Conservation (phyloP, 2,888 invertebrate genomes). For the Anthophora plumipes region DNA sequence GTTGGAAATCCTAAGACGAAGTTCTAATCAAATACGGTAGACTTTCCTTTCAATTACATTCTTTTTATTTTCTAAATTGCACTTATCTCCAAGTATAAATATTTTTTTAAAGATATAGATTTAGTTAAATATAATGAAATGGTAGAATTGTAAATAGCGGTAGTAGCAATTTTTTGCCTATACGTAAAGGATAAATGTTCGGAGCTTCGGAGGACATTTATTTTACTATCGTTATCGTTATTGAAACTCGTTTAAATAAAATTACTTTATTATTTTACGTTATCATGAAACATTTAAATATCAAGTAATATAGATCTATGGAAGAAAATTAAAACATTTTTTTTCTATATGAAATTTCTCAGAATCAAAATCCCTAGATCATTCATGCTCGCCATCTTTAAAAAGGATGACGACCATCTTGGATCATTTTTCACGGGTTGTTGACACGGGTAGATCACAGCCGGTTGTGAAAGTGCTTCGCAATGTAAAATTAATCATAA, state of each 20-base stretch:
- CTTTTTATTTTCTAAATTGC: background rate
- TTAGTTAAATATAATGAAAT: background rate
- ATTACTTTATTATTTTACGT: background rate
- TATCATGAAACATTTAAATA: constrained; percentile 11
- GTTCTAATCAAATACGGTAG: background rate
- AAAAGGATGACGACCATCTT: constrained; percentile 75
- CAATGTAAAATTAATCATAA: constrained; percentile 71
- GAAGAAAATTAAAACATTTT: background rate
- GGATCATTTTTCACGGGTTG: constrained; percentile 81
- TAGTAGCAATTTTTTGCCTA: background rate
- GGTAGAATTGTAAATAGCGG: background rate
- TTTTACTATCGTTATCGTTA: background rate
- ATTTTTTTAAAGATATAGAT: background rate
- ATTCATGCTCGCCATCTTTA: constrained; percentile 68
- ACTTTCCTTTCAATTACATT: background rate
- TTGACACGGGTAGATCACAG: constrained; percentile 81
- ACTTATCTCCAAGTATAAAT: background rate
- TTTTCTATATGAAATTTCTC: background rate
- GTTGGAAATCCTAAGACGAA: constrained; percentile 27
- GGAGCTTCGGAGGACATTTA: too few relatives aligned
- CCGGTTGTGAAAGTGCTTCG: constrained; percentile 80
- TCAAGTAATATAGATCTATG: background rate
- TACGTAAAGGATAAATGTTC: background rate
- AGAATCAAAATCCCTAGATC: constrained; percentile 61
- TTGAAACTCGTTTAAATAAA: background rate